These are phyloP conservation scores for Cataglyphis rosenhaueri DNA, from an alignment of 2,888 invertebrate genomes.

Conservation along the genomic window DNA sequence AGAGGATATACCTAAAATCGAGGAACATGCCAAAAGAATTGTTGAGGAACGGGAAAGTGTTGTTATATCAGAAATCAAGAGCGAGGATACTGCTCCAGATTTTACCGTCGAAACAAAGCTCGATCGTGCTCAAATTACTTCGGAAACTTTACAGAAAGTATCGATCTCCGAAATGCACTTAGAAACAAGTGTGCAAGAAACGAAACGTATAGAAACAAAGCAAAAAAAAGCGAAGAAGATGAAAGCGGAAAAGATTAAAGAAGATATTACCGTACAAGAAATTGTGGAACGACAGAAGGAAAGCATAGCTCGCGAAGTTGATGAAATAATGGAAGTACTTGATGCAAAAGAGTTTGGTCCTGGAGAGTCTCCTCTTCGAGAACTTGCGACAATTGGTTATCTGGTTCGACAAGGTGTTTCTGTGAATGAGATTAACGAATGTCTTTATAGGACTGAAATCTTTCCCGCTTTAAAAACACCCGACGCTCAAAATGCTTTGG, in stretches of 20 bases:
- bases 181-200: conserved; percentile 87
- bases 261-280: conserved; percentile 87
- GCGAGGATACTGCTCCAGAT: conserved; percentile 78
- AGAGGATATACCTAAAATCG: conserved; percentile 82
- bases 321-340: conserved; percentile 91
- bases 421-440: conserved; percentile 90
- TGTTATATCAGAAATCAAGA: conserved; percentile 81
- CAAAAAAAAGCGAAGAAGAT: conserved; percentile 82
- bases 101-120: conserved; percentile 77
- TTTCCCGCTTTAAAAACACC: conserved; percentile 93
- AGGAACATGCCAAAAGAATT: conserved; percentile 86
- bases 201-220: conserved; percentile 79
- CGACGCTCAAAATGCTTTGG: conserved; percentile 93
- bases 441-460: conserved; percentile 91
- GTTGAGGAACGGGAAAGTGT: conserved; percentile 86
- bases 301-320: conserved; percentile 90
- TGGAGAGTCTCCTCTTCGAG: conserved; percentile 92
- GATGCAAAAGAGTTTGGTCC: conserved; percentile 93
- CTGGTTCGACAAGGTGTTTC: conserved; percentile 91
- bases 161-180: conserved; percentile 87
- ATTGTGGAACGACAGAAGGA: conserved; percentile 87
- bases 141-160: conserved; percentile 86
- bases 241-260: conserved; percentile 85
- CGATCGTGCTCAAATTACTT: conserved; percentile 79
- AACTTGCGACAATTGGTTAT: conserved; percentile 93